These are phyloP conservation scores for Drosophila funebris DNA, from an alignment of 1,140 invertebrate genomes.

Conservation along the genomic window DNA sequence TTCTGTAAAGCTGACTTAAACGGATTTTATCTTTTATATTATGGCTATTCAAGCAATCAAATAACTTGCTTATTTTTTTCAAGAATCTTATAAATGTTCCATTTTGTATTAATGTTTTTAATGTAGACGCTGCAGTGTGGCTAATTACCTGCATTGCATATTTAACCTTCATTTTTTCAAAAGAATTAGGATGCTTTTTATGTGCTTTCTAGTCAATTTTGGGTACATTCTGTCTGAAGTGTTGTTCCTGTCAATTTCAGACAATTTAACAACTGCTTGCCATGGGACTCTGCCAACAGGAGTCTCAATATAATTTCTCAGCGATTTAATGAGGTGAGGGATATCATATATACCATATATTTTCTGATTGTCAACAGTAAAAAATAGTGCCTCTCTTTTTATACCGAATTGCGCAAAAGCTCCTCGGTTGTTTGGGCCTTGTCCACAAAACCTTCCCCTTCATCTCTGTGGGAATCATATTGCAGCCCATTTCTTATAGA, in stretches of 20 bases:
- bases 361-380: conserved; percentile 6
- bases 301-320: conserved; percentile 10
- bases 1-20: not conserved
- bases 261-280: conserved; percentile 8
- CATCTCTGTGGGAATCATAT: not conserved
- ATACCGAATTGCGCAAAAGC: not conserved
- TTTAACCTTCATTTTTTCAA: conserved; percentile 29
- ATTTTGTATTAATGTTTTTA: too few species aligned
- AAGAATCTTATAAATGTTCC: too few species aligned
- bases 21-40: conserved; percentile 7
- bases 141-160: too few species aligned
- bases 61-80: conserved; percentile 32
- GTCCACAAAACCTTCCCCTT: conserved; percentile 1
- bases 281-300: conserved; percentile 14
- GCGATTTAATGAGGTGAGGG: conserved; percentile 14
- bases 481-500: not conserved
- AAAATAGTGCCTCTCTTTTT: not conserved
- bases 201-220: conserved; percentile 14
- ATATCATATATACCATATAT: conserved; percentile 29
- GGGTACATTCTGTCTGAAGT: conserved; percentile 17
- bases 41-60: too few species aligned
- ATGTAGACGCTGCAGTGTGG: too few species aligned
- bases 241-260: conserved; percentile 5
- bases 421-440: conserved; percentile 8
- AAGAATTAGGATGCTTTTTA: conserved; percentile 9